Percentiles rank a stretch among this genome's conserved stretches.
Conservation (phyloP, 23 tunicate species). For the Oikopleura vanhoeffeni region DNA sequence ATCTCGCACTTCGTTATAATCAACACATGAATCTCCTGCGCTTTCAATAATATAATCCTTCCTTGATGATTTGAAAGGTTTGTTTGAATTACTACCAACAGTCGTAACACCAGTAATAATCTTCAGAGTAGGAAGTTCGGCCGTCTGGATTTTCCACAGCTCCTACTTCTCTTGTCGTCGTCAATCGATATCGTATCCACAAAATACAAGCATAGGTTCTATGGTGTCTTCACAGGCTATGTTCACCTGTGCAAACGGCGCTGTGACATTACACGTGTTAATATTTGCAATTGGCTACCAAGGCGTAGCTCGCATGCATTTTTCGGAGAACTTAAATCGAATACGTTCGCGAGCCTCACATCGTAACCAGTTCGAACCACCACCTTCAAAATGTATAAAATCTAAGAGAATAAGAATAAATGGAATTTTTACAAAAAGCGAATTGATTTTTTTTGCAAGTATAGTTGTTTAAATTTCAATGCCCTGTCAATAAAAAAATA, state of each 20-base stretch:
- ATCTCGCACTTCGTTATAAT: not conserved
- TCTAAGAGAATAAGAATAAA: too few relatives aligned
- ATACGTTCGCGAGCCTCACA: not conserved
- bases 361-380: not conserved
- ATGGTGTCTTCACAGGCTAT: not conserved
- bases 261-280: not conserved
- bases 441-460: too few relatives aligned
- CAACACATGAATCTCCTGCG: not conserved
- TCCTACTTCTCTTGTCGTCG: not conserved
- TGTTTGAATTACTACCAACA: not conserved
- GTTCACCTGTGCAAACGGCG: not conserved
- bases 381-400: too few relatives aligned
- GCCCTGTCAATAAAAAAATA: too few relatives aligned
- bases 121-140: not conserved
- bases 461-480: too few relatives aligned
- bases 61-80: not conserved
- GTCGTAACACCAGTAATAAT: not conserved
- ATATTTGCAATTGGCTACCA: not conserved
- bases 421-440: too few relatives aligned
- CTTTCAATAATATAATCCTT: not conserved
- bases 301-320: not conserved
- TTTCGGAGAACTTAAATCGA: not conserved
- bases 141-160: not conserved
- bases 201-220: not conserved
- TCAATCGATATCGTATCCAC: not conserved